A percentile compares a stretch with the other conserved stretches of the same genome.
These are phyloP conservation scores for Cebuella pygmaea DNA, from an alignment of 2,797 vertebrate genomes.

Conservation along the genomic window DNA sequence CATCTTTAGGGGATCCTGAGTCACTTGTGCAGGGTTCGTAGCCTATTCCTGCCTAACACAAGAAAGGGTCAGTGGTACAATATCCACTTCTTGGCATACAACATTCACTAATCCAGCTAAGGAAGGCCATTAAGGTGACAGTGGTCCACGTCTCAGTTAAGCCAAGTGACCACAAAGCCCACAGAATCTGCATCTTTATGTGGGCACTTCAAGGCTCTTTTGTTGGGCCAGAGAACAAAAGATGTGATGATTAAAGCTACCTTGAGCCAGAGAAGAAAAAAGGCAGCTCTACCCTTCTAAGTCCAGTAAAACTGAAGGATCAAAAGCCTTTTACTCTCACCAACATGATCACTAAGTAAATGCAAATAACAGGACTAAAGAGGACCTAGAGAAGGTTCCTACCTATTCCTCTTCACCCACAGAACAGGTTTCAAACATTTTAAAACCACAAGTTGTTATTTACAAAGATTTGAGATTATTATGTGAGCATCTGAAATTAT, in stretches of 20 bases:
- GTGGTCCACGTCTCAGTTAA: neutral
- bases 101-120: neutral
- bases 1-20: neutral
- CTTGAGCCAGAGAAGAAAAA: neutral
- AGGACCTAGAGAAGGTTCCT: neutral
- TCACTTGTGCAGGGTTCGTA: neutral
- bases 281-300: neutral
- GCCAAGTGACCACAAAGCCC: slow-evolving; percentile 13
- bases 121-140: neutral
- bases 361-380: neutral
- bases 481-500: slow-evolving; percentile 27
- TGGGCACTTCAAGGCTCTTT: neutral
- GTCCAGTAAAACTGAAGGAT: neutral
- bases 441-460: neutral
- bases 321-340: neutral
- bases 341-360: neutral
- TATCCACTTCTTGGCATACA: neutral
- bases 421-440: slow-evolving; percentile 21
- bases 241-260: neutral
- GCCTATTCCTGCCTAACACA: neutral
- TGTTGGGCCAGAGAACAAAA: slow-evolving; percentile 9
- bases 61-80: neutral
- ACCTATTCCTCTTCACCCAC: neutral
- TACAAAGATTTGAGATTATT: neutral
- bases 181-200: neutral